Conservation (phyloP, 2,888 invertebrate genomes). For the Drosophila neotestacea region DNA sequence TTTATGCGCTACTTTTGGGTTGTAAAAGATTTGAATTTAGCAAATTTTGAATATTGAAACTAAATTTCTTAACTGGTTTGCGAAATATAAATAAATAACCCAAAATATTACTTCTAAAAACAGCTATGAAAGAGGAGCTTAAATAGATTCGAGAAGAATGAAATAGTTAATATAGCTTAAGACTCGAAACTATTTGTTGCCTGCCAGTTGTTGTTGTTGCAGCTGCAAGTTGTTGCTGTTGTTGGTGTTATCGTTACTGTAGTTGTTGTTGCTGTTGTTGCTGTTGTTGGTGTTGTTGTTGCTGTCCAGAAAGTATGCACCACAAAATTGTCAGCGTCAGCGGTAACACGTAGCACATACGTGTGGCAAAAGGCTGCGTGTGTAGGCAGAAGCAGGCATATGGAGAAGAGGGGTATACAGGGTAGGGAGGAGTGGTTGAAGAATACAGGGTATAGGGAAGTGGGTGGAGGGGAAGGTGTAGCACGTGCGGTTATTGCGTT, state of each 20-base stretch:
- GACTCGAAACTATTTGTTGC: background rate
- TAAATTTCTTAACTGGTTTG: too few relatives aligned
- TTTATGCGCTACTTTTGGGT: too few relatives aligned
- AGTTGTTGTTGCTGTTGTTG: constrained; percentile 15
- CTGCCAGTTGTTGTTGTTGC: constrained; percentile 11
- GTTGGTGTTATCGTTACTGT: constrained; percentile 4
- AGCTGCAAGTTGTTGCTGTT: constrained; percentile 15
- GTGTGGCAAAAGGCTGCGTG: constrained; percentile 57
- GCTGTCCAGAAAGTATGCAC: constrained; percentile 37
- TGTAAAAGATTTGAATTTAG: too few relatives aligned
- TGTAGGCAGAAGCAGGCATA: background rate
- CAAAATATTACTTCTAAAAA: background rate
- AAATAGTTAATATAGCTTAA: constrained; percentile 3
- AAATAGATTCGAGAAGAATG: constrained; percentile 1
- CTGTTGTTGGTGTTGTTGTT: constrained; percentile 9
- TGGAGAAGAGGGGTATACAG: too few relatives aligned
- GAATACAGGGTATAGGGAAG: too few relatives aligned
- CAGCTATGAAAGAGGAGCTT: background rate
- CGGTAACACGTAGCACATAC: constrained; percentile 67
- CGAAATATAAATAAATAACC: too few relatives aligned
- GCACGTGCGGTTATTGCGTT: constrained; percentile 60
- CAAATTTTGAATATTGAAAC: too few relatives aligned
- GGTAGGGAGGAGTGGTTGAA: background rate
- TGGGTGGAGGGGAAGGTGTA: background rate
- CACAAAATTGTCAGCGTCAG: constrained; percentile 62